Conservation (phyloP, 2,113 vertebrate genomes). For the Gnathonemus longibarbis region DNA sequence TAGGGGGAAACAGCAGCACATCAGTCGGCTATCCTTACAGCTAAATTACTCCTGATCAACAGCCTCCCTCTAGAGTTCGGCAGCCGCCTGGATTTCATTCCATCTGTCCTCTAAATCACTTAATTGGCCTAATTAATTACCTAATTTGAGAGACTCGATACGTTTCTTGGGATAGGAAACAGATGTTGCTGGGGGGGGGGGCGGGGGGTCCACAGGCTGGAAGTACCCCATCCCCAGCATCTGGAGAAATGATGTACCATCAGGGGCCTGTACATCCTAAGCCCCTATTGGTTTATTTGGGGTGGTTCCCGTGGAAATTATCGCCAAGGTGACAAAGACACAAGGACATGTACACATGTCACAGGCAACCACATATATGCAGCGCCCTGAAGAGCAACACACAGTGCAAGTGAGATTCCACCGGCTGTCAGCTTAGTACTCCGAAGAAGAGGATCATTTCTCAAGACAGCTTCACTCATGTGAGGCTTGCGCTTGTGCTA, state of each 20-base stretch:
- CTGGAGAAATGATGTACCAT: constrained; percentile 18
- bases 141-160: constrained; percentile 47
- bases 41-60: constrained; percentile 15
- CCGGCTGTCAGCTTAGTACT: not conserved
- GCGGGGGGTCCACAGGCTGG: constrained; percentile 30
- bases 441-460: not conserved
- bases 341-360: not conserved
- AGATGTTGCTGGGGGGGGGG: constrained; percentile 39
- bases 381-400: not conserved
- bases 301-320: not conserved
- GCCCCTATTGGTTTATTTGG: not conserved
- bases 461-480: not conserved
- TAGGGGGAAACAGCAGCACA: constrained; percentile 39
- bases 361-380: not conserved
- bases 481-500: not conserved
- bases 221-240: not conserved
- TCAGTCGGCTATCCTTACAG: not conserved
- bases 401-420: not conserved
- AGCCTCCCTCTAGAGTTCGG: constrained; percentile 10
- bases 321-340: not conserved
- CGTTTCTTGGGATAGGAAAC: constrained; percentile 41
- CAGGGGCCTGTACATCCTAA: not conserved
- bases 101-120: constrained; percentile 61
- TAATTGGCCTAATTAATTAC: constrained; percentile 57
- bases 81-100: constrained; percentile 53